phyloP scores from a whole-genome alignment of 2,797 vertebrate genomes.

The Pogoniulus pusillus region DNA sequence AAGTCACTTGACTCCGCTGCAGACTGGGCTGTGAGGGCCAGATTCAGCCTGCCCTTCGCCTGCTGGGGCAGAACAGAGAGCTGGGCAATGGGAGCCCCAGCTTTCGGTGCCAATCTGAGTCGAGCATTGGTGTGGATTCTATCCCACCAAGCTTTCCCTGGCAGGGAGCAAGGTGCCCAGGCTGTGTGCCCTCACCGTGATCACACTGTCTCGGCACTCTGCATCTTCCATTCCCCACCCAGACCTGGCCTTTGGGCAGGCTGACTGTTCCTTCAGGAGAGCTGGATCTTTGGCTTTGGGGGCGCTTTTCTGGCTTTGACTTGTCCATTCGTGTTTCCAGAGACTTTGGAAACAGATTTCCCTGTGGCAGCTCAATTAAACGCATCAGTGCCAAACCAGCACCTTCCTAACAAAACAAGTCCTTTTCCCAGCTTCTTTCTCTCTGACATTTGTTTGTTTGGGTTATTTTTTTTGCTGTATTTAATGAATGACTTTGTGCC shows the following conservation, averaged over 20 bases:
- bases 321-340: conserved; percentile 4
- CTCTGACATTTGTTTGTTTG: background rate
- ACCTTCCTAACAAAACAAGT: conserved; percentile 32
- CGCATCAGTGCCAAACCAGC: conserved; percentile 42
- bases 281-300: background rate
- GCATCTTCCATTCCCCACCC: background rate
- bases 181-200: fast-evolving
- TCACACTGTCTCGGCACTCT: background rate
- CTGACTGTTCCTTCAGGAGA: conserved; percentile 1
- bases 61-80: background rate
- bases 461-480: background rate
- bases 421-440: conserved; percentile 11
- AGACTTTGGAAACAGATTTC: background rate
- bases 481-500: conserved; percentile 65
- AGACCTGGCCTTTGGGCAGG: background rate
- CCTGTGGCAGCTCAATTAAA: conserved; percentile 44
- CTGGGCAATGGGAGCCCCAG: background rate
- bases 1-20: background rate
- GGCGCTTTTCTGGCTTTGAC: conserved; percentile 29
- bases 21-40: background rate
- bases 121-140: background rate
- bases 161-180: background rate
- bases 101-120: background rate
- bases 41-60: background rate
- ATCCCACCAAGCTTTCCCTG: background rate